Evolutionary conservation across 2,888 invertebrate genomes (phyloP), one percentile per base, ranked within the genome.

Genomic region (Eilema sororculum): DNA sequence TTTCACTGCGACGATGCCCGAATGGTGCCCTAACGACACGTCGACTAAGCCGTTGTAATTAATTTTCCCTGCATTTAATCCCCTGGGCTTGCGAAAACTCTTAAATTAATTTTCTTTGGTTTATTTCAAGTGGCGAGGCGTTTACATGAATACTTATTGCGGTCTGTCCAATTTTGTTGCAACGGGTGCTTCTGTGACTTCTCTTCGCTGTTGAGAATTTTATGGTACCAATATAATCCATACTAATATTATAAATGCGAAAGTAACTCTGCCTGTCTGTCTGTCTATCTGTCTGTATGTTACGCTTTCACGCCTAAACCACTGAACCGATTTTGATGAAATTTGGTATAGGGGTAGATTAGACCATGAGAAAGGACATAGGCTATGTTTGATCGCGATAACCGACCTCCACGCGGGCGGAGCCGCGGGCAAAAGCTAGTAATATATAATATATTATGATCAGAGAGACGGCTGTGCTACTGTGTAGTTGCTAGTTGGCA

Each of bases 11-110:
- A 28, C 25, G 25, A 25, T 30, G 28, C 59, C 59, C 69, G 72
- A 78, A 66, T 59, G 67, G 56, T 67, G 25, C 22, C 75, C 67
- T 72, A 76, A 73, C 60, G 13, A 67, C 68, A 75, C 63, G 74
- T 74, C 72, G 67, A 60, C 68, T 70, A 81, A 82, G 78, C 68
- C 71, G 78, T 83, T 84, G 83, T 84, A 85, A 86, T 87, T 85
- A 86, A 84, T 82, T 80, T 82, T 79, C 78, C 75, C 74, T 66
- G 76, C 72, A 78, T 77, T 75, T 80, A 82, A 84, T 80, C 81
- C 77, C 52, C 3, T 10, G 28, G 28, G 70, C 66, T 74, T 68
- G 68, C 25, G 65, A 57, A 71, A 71, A 72, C 56, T 77, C 73
- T 71, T 71, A 67, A 74, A 80, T 78, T 77, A 76, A 77, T 77